These are phyloP conservation scores for Anoplopoma fimbria DNA, from an alignment of 2,113 vertebrate genomes.

Conservation along the genomic window DNA sequence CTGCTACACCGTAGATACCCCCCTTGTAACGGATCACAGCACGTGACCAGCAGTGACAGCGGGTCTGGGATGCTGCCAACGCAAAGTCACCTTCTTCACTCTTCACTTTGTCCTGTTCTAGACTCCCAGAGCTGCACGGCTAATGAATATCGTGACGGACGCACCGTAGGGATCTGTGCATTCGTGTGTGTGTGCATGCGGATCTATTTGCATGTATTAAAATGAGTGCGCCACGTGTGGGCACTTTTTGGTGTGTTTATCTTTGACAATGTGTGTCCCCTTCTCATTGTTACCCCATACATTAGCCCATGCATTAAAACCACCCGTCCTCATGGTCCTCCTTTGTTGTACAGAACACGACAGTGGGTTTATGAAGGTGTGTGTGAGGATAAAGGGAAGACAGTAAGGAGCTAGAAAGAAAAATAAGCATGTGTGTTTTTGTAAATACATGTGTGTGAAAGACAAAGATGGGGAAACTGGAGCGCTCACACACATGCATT, in stretches of 20 bases:
- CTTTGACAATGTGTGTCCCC: not conserved
- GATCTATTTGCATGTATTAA: not conserved
- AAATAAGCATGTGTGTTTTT: not conserved
- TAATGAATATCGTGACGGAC: slow-evolving; percentile 41
- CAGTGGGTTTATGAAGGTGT: not conserved
- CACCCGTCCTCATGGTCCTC: slow-evolving; percentile 3
- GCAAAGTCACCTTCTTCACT: slow-evolving; percentile 60
- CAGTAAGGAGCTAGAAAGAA: not conserved
- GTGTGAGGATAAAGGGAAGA: not conserved
- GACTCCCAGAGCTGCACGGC: slow-evolving; percentile 18
- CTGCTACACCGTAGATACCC: no score
- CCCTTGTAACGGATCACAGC: no score
- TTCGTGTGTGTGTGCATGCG: not conserved
- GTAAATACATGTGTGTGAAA: not conserved
- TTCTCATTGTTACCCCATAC: not conserved
- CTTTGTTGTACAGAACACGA: slow-evolving; percentile 16
- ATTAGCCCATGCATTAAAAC: slow-evolving; percentile 15
- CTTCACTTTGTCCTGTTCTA: slow-evolving; percentile 9
- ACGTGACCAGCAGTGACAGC: no score
- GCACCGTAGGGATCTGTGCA: not conserved
- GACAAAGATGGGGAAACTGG: not conserved
- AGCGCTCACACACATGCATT: not conserved
- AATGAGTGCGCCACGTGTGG: not conserved
- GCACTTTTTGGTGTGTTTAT: not conserved
- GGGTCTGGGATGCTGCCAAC: slow-evolving; percentile 48